Conservation (phyloP, 2,113 vertebrate genomes). For the Istiophorus platypterus region DNA sequence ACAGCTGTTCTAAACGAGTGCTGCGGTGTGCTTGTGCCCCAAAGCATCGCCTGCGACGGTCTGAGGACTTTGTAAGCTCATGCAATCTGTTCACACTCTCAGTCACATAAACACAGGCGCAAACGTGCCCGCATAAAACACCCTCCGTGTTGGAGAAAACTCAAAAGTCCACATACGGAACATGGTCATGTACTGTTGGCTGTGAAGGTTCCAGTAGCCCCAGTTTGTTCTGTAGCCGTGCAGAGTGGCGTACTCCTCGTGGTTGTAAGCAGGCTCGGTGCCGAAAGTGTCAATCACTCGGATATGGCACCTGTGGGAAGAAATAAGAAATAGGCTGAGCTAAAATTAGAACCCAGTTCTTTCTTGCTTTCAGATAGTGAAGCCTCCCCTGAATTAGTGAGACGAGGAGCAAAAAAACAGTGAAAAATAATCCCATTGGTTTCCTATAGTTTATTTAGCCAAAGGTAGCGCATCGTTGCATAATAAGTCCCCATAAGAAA, state of each 20-base stretch:
- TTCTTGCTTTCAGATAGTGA: conserved; percentile 16
- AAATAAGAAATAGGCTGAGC: conserved; percentile 26
- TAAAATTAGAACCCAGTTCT: conserved; percentile 28
- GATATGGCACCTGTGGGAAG: conserved; percentile 90
- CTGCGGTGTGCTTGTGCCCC: conserved; percentile 13
- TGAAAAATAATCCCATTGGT: background rate
- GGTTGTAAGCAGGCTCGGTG: conserved; percentile 96
- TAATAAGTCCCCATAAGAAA: background rate
- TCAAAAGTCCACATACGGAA: conserved; percentile 89
- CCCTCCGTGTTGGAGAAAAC: background rate
- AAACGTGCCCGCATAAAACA: background rate
- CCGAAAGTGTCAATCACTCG: conserved; percentile 98
- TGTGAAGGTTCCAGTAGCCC: conserved; percentile 98
- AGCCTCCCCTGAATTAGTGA: background rate
- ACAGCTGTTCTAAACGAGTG: conserved; percentile 49
- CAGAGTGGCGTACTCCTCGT: conserved; percentile 95
- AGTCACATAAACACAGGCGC: background rate
- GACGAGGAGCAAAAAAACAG: background rate
- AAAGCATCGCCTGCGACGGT: conserved; percentile 22
- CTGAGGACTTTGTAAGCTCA: conserved; percentile 15
- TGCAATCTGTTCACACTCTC: conserved; percentile 33
- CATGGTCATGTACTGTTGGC: conserved; percentile 99
- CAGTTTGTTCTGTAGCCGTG: conserved; percentile 97
- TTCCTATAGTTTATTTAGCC: background rate
- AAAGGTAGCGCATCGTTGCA: background rate